Conservation (phyloP, 2,888 invertebrate genomes). For the Eupeodes latifasciatus region DNA sequence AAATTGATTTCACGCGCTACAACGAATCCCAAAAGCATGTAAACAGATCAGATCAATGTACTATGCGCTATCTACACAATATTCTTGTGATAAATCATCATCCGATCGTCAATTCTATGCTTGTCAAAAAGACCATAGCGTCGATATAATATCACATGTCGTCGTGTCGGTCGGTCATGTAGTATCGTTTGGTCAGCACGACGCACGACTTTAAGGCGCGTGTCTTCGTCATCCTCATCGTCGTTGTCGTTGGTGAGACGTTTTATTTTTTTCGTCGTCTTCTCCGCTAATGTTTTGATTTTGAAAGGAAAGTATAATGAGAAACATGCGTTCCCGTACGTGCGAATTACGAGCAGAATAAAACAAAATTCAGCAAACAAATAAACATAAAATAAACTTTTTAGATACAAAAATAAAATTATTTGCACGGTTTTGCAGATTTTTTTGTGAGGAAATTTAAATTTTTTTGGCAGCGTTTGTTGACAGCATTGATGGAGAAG, state of each 20-base stretch:
- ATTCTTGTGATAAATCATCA: conserved; percentile 67
- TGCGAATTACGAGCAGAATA: conserved; percentile 45
- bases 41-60: neutral
- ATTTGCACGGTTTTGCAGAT: conserved; percentile 12
- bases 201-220: neutral
- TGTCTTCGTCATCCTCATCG: neutral
- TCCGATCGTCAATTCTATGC: conserved; percentile 64
- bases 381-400: conserved; percentile 33
- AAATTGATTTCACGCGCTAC: conserved; percentile 73
- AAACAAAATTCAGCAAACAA: neutral
- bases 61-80: conserved; percentile 18
- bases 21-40: conserved; percentile 59
- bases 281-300: neutral
- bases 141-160: conserved; percentile 31
- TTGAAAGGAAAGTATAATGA: conserved; percentile 32
- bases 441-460: conserved; percentile 54
- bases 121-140: conserved; percentile 8
- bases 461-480: conserved; percentile 48
- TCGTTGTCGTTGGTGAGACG: neutral
- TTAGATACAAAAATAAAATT: conserved; percentile 5
- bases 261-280: neutral
- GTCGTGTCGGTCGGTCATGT: conserved; percentile 7
- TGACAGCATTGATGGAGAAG: conserved; percentile 62
- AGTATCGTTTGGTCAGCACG: neutral
- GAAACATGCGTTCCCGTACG: conserved; percentile 43